phyloP scores from a whole-genome alignment of 2,888 invertebrate species.

The Acleris sparsana region DNA sequence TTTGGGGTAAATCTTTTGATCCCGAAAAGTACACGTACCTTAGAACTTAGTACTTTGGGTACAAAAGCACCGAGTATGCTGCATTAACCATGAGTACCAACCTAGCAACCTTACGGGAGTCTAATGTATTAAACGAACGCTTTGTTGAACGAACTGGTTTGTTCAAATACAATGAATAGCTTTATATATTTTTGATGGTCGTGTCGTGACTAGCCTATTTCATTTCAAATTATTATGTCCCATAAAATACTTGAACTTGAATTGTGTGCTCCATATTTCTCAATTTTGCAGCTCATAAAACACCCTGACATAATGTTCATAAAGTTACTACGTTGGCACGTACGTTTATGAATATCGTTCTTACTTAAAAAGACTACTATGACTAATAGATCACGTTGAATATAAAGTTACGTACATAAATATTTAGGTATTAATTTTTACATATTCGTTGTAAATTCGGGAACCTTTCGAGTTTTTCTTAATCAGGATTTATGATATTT shows the following conservation, averaged over 20 bases:
- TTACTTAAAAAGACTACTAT: not conserved
- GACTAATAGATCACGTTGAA: too few species aligned
- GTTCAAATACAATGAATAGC: too few species aligned
- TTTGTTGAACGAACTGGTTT: too few species aligned
- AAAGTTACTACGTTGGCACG: slow-evolving; percentile 24
- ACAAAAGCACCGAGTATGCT: slow-evolving; percentile 15
- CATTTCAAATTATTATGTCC: too few species aligned
- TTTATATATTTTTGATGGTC: too few species aligned
- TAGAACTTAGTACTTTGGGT: slow-evolving; percentile 2
- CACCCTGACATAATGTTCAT: slow-evolving; percentile 16
- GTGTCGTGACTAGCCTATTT: too few species aligned
- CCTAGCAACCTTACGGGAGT: not conserved
- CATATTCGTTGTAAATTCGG: too few species aligned
- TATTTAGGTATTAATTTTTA: too few species aligned
- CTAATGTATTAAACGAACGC: too few species aligned
- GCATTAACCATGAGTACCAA: slow-evolving; percentile 25
- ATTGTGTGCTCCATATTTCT: slow-evolving; percentile 5
- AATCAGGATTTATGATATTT: too few species aligned
- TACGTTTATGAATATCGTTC: slow-evolving; percentile 23
- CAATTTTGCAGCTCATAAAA: slow-evolving; percentile 15
- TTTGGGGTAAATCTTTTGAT: slow-evolving; percentile 18
- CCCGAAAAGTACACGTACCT: slow-evolving; percentile 5
- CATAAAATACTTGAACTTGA: slow-evolving; percentile 7
- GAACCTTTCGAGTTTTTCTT: too few species aligned
- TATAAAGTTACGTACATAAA: too few species aligned